phyloP scores from a whole-genome alignment of 2,888 invertebrate species.

The Drosophila paranaensis region DNA sequence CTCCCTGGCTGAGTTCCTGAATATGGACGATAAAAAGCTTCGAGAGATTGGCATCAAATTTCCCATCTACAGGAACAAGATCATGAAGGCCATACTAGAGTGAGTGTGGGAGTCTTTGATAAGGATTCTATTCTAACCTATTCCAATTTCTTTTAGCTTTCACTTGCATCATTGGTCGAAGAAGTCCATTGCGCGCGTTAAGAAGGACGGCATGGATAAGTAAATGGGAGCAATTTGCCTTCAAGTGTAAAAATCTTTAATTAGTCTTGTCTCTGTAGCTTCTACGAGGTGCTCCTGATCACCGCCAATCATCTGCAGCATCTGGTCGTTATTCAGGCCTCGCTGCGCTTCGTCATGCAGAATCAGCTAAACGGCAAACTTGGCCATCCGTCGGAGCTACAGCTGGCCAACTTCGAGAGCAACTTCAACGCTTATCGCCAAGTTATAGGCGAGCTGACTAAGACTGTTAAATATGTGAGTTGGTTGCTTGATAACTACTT shows the following conservation, averaged over 20 bases:
- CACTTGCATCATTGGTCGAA: slow-evolving; percentile 84
- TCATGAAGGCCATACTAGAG: slow-evolving; percentile 82
- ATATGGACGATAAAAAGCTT: slow-evolving; percentile 77
- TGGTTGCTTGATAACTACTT: background rate
- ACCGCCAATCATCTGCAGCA: slow-evolving; percentile 83
- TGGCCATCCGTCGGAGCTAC: slow-evolving; percentile 62
- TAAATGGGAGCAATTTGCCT: slow-evolving; percentile 15
- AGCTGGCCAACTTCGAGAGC: slow-evolving; percentile 57
- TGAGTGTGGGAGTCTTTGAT: slow-evolving; percentile 55
- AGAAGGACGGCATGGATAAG: slow-evolving; percentile 59
- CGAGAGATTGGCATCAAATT: slow-evolving; percentile 76
- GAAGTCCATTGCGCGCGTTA: slow-evolving; percentile 78
- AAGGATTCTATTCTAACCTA: background rate
- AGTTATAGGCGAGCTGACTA: slow-evolving; percentile 70
- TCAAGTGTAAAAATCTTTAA: background rate
- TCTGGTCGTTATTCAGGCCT: slow-evolving; percentile 79
- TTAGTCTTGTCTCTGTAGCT: slow-evolving; percentile 58
- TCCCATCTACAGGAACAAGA: slow-evolving; percentile 81
- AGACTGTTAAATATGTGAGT: slow-evolving; percentile 82
- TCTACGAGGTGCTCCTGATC: slow-evolving; percentile 83
- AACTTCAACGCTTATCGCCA: slow-evolving; percentile 72
- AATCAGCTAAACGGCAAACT: slow-evolving; percentile 53
- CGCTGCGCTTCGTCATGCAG: slow-evolving; percentile 75
- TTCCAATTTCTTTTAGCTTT: slow-evolving; percentile 67
- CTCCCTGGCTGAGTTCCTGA: slow-evolving; percentile 80